Conservation (phyloP, 92 coral and sea anemone species). For the Muricea muricata region DNA sequence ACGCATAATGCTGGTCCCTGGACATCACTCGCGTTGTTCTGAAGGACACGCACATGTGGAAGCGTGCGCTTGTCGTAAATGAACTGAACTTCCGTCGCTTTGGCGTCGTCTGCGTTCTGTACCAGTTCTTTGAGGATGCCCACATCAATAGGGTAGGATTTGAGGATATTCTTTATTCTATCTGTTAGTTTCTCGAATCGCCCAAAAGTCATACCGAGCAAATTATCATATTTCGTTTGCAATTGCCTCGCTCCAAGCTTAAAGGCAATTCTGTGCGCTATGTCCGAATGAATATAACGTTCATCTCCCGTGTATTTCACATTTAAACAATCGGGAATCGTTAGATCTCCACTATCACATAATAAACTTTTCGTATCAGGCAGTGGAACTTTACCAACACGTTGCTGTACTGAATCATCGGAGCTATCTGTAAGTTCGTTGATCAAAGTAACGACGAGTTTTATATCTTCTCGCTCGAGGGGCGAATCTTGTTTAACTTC, state of each 20-base stretch:
- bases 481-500: conserved; percentile 48
- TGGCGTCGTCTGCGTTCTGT: conserved; percentile 90
- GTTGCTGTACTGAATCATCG: conserved; percentile 33
- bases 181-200: conserved; percentile 76
- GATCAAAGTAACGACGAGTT: conserved; percentile 57
- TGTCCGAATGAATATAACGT: conserved; percentile 61
- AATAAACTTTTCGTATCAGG: conserved; percentile 69
- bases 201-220: conserved; percentile 68
- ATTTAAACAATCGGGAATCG: conserved; percentile 83
- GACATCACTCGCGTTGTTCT: conserved; percentile 72
- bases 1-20: conserved; percentile 94
- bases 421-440: conserved; percentile 52
- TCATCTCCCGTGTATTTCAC: conserved; percentile 30
- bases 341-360: conserved; percentile 62
- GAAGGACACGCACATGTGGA: conserved; percentile 68
- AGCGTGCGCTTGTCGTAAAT: conserved; percentile 78
- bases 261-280: conserved; percentile 69
- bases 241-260: conserved; percentile 75
- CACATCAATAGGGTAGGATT: conserved; percentile 70
- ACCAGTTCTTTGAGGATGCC: conserved; percentile 83
- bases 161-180: conserved; percentile 72
- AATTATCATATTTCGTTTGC: conserved; percentile 75
- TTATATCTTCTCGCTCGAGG: conserved; percentile 56
- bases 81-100: conserved; percentile 79
- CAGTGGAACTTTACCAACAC: conserved; percentile 69